Conservation (phyloP, 2,113 vertebrate species). For the Pseudorhombus dupliciocellatus region DNA sequence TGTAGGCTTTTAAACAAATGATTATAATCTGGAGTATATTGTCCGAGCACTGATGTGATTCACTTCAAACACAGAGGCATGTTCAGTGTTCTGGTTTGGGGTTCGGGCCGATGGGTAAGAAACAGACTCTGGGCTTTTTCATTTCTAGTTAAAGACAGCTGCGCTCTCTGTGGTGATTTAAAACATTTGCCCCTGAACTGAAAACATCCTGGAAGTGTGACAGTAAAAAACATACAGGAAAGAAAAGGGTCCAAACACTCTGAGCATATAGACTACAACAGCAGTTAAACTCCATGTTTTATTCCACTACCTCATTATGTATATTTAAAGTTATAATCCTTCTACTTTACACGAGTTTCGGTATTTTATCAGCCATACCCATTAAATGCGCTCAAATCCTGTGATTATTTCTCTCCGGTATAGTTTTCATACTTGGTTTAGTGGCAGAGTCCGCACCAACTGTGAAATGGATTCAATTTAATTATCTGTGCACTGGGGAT, state of each 20-base stretch:
- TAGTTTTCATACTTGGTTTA: neutral
- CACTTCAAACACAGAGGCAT: conserved; percentile 46
- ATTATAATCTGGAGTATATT: conserved; percentile 38
- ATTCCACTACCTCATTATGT: neutral
- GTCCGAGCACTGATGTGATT: conserved; percentile 47
- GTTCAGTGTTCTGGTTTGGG: conserved; percentile 45
- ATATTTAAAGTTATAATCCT: neutral
- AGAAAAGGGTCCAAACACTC: neutral
- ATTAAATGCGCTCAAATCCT: neutral
- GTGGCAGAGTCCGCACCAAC: neutral
- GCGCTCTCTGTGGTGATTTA: conserved; percentile 33
- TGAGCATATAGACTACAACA: neutral
- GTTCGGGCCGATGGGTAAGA: conserved; percentile 34
- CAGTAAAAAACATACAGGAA: conserved; percentile 21
- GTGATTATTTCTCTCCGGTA: neutral
- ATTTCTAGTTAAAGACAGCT: conserved; percentile 47
- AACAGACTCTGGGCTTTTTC: conserved; percentile 36
- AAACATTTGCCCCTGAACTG: conserved; percentile 48
- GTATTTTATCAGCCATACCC: too few species aligned
- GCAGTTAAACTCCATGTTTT: neutral
- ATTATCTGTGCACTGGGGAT: conserved; percentile 3
- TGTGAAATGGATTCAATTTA: neutral
- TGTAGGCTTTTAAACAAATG: conserved; percentile 32
- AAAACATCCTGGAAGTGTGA: conserved; percentile 37
- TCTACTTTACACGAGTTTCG: neutral